A percentile compares a stretch with the other conserved stretches of the same genome.
Conservation (phyloP, 2,797 vertebrate genomes). For the Monodelphis domestica region DNA sequence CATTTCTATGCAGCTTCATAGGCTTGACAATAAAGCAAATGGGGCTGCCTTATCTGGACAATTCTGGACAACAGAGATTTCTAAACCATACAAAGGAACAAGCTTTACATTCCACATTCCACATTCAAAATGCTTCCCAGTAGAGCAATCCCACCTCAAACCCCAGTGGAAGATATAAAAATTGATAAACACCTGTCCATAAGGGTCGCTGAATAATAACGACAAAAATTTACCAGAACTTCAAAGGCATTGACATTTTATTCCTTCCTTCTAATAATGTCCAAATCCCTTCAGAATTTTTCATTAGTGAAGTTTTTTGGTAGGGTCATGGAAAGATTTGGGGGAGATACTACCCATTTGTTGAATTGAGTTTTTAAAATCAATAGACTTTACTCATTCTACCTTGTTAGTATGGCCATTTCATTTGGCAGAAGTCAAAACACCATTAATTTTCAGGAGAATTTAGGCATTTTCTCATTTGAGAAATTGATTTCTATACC, state of each 20-base stretch:
- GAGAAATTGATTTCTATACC: conserved; percentile 3
- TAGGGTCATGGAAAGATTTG: background rate
- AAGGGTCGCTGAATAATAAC: background rate
- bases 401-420: conserved; percentile 73
- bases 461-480: conserved; percentile 70
- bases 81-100: conserved; percentile 83
- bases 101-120: conserved; percentile 81
- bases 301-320: conserved; percentile 35
- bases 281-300: background rate
- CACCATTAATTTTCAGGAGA: conserved; percentile 83
- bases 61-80: conserved; percentile 85
- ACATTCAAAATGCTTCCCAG: conserved; percentile 76
- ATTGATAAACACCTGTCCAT: conserved; percentile 75
- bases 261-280: background rate
- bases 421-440: conserved; percentile 65
- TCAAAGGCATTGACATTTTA: background rate
- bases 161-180: conserved; percentile 61
- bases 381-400: conserved; percentile 75
- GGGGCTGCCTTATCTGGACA: conserved; percentile 85
- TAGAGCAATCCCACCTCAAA: conserved; percentile 24
- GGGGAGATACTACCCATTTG: conserved; percentile 53
- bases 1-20: conserved; percentile 87
- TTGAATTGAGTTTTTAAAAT: conserved; percentile 76
- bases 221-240: conserved; percentile 21
- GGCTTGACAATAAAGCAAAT: conserved; percentile 83